These are phyloP conservation scores for Crocallis elinguaria DNA, from an alignment of 2,888 invertebrate genomes.

Conservation along the genomic window DNA sequence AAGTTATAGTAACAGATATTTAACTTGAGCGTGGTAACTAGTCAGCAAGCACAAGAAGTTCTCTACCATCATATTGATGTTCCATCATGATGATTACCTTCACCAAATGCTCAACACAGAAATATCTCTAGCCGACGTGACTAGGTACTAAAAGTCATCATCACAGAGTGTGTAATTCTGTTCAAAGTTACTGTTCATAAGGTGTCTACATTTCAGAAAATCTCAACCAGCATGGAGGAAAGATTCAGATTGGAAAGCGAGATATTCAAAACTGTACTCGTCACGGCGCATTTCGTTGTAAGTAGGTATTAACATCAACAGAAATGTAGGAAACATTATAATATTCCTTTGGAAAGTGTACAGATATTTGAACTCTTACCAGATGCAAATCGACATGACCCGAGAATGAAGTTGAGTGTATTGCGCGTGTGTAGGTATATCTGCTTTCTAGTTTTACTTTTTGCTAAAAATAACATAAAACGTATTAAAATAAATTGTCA, in stretches of 20 bases:
- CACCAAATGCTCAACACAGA: no score
- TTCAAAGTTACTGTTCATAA: neutral
- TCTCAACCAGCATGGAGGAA: constrained; percentile 56
- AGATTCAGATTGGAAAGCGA: constrained; percentile 67
- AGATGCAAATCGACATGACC: constrained; percentile 20
- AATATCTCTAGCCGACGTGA: no score
- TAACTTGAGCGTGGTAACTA: no score
- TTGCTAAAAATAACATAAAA: neutral
- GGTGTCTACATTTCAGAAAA: constrained; percentile 52
- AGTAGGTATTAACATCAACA: constrained; percentile 38
- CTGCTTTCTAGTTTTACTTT: constrained; percentile 3
- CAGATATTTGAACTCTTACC: neutral
- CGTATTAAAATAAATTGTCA: no score
- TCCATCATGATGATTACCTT: no score
- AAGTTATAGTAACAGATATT: no score
- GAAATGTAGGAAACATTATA: constrained; percentile 3
- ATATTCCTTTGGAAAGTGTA: constrained; percentile 13
- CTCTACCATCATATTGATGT: no score
- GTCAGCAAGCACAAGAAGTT: no score
- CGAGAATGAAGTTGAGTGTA: constrained; percentile 5
- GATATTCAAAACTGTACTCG: constrained; percentile 71
- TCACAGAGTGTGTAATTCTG: neutral
- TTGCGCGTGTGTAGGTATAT: no score
- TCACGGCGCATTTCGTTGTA: constrained; percentile 53
- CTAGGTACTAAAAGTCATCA: neutral